phyloP scores from a whole-genome alignment of 2,113 vertebrate species.

The Oryzias melastigma region DNA sequence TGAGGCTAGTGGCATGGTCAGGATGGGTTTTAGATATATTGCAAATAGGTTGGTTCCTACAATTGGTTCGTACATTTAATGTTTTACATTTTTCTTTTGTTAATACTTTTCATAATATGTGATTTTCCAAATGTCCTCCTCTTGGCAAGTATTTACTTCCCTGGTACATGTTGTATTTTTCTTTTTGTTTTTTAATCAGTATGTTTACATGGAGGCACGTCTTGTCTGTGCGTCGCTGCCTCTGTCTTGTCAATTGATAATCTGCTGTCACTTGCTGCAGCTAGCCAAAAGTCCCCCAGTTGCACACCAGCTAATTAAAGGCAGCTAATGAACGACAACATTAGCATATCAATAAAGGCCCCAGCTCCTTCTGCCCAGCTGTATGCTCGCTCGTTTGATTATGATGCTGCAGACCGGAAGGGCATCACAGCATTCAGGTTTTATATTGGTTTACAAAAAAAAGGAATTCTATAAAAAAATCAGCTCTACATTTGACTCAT shows the following conservation, averaged over 20 bases:
- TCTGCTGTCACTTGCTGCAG: conserved; percentile 36
- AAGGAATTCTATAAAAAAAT: neutral
- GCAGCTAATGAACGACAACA: conserved; percentile 67
- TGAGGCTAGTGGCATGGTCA: too few relatives aligned
- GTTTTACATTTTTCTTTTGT: too few relatives aligned
- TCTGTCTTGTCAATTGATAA: conserved; percentile 46
- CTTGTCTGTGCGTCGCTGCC: conserved; percentile 6
- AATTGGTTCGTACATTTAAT: too few relatives aligned
- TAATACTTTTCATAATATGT: too few relatives aligned
- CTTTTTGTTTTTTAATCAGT: conserved; percentile 3
- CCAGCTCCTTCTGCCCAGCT: conserved; percentile 10
- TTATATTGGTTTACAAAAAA: neutral
- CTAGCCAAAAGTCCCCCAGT: conserved; percentile 43
- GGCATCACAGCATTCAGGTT: neutral
- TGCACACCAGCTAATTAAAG: conserved; percentile 67
- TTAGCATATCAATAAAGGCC: conserved; percentile 72
- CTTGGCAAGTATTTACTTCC: neutral
- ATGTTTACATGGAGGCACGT: conserved; percentile 8
- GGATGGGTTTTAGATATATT: too few relatives aligned
- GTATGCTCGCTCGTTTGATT: conserved; percentile 17
- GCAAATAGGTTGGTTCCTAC: too few relatives aligned
- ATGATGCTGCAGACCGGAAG: conserved; percentile 11
- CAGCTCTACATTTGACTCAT: too few relatives aligned
- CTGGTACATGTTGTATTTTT: neutral
- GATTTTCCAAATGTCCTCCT: neutral